Conservation (phyloP, 1,140 invertebrate genomes). For the Drosophila sp. region DNA sequence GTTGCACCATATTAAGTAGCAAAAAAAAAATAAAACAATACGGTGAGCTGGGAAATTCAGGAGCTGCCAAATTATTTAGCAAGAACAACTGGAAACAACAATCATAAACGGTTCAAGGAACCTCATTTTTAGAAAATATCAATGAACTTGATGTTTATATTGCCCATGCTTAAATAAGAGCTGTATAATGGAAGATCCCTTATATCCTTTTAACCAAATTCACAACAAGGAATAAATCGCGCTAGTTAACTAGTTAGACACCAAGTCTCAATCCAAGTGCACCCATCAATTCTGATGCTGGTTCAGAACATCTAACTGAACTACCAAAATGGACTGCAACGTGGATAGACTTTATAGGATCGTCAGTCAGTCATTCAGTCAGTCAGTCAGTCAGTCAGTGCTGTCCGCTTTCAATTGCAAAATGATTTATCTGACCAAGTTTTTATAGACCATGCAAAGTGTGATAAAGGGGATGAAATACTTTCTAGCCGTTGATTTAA, state of each 20-base stretch:
- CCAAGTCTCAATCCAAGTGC: not conserved
- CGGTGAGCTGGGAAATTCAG: no score
- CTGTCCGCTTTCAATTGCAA: constrained; percentile 65
- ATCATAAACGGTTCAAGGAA: no score
- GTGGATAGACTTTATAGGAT: not conserved
- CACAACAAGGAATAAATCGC: constrained; percentile 16
- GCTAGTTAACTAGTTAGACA: constrained; percentile 29
- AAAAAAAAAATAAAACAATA: no score
- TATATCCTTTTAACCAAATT: constrained; percentile 9
- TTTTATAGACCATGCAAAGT: constrained; percentile 30
- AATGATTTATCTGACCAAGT: constrained; percentile 77
- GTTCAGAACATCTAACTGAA: constrained; percentile 6
- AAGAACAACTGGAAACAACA: no score
- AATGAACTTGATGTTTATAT: no score
- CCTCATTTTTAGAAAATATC: no score
- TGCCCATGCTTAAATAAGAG: no score
- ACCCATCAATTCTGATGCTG: constrained; percentile 23
- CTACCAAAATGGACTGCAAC: not conserved
- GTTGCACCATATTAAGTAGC: no score
- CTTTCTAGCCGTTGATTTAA: constrained; percentile 26
- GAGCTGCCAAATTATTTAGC: no score
- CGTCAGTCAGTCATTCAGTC: constrained; percentile 31
- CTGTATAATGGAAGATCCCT: no score
- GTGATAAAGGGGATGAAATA: constrained; percentile 22
- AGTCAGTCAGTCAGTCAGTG: constrained; percentile 40